Evolutionary conservation across 2,797 vertebrate species (phyloP).

Genomic region (Buceros bicornis): DNA sequence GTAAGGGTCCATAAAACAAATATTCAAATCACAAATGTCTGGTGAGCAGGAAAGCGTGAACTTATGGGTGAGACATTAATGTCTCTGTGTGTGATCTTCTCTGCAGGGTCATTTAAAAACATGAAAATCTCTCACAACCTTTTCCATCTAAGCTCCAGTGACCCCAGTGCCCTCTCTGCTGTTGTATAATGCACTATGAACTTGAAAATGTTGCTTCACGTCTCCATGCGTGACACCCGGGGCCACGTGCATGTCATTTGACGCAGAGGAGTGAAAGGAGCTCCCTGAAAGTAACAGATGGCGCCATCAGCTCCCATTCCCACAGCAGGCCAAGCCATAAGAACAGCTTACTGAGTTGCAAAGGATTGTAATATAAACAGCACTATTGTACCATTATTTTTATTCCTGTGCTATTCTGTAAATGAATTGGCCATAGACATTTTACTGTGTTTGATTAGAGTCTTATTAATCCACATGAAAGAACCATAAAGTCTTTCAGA

Average conservation of each 20-base stretch:
- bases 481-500: neutral
- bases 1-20: neutral
- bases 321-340: neutral
- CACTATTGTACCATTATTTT: neutral
- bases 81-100: neutral
- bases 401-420: conserved; percentile 9
- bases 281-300: neutral
- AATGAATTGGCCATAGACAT: conserved; percentile 30
- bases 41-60: neutral
- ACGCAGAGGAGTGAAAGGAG: neutral
- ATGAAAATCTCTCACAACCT: neutral
- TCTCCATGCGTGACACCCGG: neutral
- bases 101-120: neutral
- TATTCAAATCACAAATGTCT: neutral
- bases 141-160: neutral
- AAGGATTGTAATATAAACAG: neutral
- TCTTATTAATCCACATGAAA: conserved; percentile 4
- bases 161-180: neutral
- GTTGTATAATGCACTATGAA: neutral
- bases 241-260: neutral
- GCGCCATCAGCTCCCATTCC: neutral
- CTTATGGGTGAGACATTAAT: neutral
- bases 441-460: conserved; percentile 30
- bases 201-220: neutral
- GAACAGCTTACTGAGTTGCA: neutral